These are phyloP conservation scores for Drosophila kurseongensis DNA, from an alignment of 1,140 invertebrate genomes.

Conservation along the genomic window DNA sequence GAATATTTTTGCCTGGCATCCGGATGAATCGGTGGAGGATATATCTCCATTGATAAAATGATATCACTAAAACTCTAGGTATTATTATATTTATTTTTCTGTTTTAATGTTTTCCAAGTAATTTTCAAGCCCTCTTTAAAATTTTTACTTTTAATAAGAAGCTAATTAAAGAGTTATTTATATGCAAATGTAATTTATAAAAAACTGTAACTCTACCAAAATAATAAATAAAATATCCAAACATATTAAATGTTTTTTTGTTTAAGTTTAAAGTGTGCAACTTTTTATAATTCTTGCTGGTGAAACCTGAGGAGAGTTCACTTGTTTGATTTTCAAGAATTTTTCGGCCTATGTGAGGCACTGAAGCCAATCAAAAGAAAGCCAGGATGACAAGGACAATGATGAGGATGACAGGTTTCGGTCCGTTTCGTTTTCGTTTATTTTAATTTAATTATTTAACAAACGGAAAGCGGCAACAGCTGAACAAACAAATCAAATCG, in stretches of 20 bases:
- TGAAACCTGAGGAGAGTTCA: conserved; percentile 1
- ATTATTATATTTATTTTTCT: too few relatives aligned
- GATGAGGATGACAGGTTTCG: conserved; percentile 36
- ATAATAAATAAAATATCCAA: too few relatives aligned
- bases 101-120: too few relatives aligned
- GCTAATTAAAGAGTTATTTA: too few relatives aligned
- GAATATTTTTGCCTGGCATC: conserved; percentile 26
- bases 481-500: conserved; percentile 67
- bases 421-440: conserved; percentile 39
- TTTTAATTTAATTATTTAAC: conserved; percentile 76
- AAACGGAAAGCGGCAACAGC: conserved; percentile 15
- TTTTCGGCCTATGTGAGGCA: background rate
- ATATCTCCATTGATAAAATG: background rate
- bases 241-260: too few relatives aligned
- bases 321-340: conserved; percentile 2
- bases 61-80: too few relatives aligned
- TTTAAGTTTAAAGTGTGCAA: background rate
- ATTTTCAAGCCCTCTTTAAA: background rate
- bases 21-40: conserved; percentile 14
- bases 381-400: conserved; percentile 21
- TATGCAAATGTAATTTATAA: too few relatives aligned
- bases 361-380: conserved; percentile 10
- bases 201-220: too few relatives aligned
- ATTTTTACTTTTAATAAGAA: background rate
- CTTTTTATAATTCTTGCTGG: background rate